Percentiles rank a stretch among this genome's conserved stretches.
These are phyloP conservation scores for Craterocephalus amniculus DNA, from an alignment of 2,797 vertebrate species.

Conservation along the genomic window DNA sequence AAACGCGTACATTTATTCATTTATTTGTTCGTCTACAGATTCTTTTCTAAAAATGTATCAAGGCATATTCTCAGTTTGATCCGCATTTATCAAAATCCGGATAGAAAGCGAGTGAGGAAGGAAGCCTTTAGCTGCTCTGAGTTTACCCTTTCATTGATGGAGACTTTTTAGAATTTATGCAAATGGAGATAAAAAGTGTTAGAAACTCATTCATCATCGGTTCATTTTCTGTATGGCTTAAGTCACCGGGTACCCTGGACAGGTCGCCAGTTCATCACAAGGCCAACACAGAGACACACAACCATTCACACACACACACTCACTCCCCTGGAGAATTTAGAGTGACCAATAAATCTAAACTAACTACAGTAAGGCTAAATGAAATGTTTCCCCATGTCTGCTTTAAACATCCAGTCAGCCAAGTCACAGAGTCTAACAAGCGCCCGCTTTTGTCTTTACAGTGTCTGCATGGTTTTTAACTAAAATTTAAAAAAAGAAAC, in stretches of 20 bases:
- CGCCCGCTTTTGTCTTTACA: neutral
- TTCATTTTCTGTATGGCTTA: no score
- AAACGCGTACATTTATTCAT: neutral
- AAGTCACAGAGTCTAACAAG: neutral
- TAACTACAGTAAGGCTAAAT: no score
- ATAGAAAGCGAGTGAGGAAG: neutral
- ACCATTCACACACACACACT: no score
- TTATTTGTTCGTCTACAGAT: neutral
- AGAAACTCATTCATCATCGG: neutral
- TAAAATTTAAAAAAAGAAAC: neutral
- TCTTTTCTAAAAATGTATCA: neutral
- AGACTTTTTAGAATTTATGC: neutral
- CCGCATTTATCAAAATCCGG: neutral
- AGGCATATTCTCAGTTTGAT: neutral
- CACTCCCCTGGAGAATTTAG: no score
- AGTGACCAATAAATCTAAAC: no score
- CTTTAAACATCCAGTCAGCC: neutral
- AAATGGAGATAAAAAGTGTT: neutral
- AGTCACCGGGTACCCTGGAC: no score
- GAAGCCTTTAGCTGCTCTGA: neutral
- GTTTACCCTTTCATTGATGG: neutral
- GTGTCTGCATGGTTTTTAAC: neutral
- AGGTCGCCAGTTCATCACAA: no score
- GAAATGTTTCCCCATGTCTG: neutral
- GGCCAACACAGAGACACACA: no score